Conservation (phyloP, 1,140 invertebrate species). For the Chlorops oryzae region DNA sequence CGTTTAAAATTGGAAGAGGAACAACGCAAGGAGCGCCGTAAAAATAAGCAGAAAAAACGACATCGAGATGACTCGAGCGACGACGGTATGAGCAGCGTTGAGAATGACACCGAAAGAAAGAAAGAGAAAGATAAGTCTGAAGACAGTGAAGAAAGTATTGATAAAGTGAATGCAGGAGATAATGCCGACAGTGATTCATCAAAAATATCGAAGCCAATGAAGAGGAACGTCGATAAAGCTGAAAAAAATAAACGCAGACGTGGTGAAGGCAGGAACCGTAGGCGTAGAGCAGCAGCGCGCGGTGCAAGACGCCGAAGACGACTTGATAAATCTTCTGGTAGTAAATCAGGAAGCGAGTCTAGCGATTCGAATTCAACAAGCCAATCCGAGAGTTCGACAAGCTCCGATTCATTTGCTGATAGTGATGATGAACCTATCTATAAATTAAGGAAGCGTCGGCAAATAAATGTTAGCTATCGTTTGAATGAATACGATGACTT, state of each 20-base stretch:
- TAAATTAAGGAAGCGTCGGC: constrained; percentile 67
- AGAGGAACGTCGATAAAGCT: constrained; percentile 1
- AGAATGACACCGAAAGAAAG: constrained; percentile 14
- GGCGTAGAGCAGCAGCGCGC: constrained; percentile 24
- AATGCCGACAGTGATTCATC: not conserved
- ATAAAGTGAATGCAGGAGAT: too few species aligned
- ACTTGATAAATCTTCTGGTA: constrained; percentile 30
- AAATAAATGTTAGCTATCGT: constrained; percentile 71
- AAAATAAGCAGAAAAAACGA: constrained; percentile 19
- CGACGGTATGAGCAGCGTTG: constrained; percentile 4
- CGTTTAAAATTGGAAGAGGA: constrained; percentile 38
- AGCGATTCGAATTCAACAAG: constrained; percentile 8
- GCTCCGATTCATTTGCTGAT: constrained; percentile 52
- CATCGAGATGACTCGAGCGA: constrained; percentile 3
- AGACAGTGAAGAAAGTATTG: too few species aligned
- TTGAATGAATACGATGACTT: constrained; percentile 92
- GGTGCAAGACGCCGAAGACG: constrained; percentile 33
- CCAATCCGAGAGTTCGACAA: constrained; percentile 21
- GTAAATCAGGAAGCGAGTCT: constrained; percentile 16
- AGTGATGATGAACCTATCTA: constrained; percentile 71
- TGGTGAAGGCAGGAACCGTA: constrained; percentile 38
- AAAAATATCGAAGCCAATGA: constrained; percentile 19
- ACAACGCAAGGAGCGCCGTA: constrained; percentile 20
- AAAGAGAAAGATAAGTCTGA: constrained; percentile 7
- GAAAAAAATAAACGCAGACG: constrained; percentile 32